Evolutionary conservation across 1,140 invertebrate genomes (phyloP).

Genomic region (Drosophila triauraria): DNA sequence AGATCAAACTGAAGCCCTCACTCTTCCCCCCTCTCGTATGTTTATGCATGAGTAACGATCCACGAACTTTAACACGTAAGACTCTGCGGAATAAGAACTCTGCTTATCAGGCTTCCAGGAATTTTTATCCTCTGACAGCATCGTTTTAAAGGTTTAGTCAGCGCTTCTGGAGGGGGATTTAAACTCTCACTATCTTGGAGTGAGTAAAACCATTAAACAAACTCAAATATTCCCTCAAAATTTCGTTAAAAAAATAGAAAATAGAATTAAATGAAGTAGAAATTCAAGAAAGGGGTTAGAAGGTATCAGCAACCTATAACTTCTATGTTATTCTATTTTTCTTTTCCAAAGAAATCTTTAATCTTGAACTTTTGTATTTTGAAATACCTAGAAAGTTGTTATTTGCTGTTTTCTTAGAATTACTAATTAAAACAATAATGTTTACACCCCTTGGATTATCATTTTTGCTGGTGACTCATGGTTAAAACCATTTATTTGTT

Average conservation of each 20-base stretch:
- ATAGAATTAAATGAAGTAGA: not conserved
- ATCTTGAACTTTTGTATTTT: not conserved
- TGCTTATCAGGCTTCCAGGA: constrained; percentile 26
- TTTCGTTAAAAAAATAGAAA: not conserved
- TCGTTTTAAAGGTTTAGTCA: constrained; percentile 27
- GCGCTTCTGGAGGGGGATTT: not conserved
- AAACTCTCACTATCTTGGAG: not conserved
- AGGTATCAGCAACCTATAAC: too few relatives aligned
- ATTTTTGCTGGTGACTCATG: not conserved
- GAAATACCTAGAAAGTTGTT: too few relatives aligned
- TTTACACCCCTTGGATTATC: not conserved
- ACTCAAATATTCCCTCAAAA: not conserved
- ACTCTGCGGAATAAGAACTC: not conserved
- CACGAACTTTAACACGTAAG: constrained; percentile 56
- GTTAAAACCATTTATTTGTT: not conserved
- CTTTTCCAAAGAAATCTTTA: not conserved
- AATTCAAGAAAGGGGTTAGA: too few relatives aligned
- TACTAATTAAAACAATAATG: not conserved
- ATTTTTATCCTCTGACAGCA: constrained; percentile 27
- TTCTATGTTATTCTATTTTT: too few relatives aligned
- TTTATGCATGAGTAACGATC: constrained; percentile 46
- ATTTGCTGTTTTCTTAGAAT: not conserved
- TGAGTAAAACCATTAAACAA: too few relatives aligned
- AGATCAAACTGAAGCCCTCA: constrained; percentile 44
- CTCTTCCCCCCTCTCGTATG: not conserved